Percentiles rank a stretch among this genome's conserved stretches.
Evolutionary conservation across 2,113 vertebrate genomes (phyloP).

Genomic region (Australoheros scitulus): DNA sequence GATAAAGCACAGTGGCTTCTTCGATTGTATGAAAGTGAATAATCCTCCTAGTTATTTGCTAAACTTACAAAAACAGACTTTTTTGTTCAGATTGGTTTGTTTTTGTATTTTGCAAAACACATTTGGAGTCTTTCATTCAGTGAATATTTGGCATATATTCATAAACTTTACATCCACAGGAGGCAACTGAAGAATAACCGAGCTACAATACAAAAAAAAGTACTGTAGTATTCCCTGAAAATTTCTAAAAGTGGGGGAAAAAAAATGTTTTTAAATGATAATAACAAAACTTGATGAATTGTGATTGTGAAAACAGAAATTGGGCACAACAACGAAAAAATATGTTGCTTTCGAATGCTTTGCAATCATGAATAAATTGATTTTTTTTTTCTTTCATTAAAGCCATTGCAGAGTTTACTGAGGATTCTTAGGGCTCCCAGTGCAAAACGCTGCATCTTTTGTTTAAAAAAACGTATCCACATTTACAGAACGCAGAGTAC

Average conservation of each 20-base stretch:
- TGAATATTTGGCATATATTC: background rate
- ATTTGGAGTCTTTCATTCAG: background rate
- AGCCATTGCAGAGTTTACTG: conserved; percentile 43
- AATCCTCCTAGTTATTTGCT: background rate
- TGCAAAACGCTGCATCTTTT: conserved; percentile 80
- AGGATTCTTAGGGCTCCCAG: conserved; percentile 22
- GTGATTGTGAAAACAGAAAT: conserved; percentile 33
- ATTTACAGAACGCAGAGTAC: conserved; percentile 92
- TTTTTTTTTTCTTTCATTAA: conserved; percentile 55
- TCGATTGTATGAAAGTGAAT: background rate
- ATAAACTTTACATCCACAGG: background rate
- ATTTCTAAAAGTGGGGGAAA: background rate
- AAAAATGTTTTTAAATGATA: conserved; percentile 17
- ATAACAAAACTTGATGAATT: conserved; percentile 49
- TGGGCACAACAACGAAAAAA: conserved; percentile 41
- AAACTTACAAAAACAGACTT: background rate
- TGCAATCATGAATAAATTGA: conserved; percentile 77
- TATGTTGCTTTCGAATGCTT: conserved; percentile 79
- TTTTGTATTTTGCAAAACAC: background rate
- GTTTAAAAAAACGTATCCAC: conserved; percentile 84
- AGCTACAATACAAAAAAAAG: background rate
- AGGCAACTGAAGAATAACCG: background rate
- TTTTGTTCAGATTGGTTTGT: background rate
- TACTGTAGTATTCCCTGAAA: conserved; percentile 6
- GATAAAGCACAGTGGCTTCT: background rate